Evolutionary conservation across 1,140 invertebrate species (phyloP).

Genomic region (Babylonia areolata): DNA sequence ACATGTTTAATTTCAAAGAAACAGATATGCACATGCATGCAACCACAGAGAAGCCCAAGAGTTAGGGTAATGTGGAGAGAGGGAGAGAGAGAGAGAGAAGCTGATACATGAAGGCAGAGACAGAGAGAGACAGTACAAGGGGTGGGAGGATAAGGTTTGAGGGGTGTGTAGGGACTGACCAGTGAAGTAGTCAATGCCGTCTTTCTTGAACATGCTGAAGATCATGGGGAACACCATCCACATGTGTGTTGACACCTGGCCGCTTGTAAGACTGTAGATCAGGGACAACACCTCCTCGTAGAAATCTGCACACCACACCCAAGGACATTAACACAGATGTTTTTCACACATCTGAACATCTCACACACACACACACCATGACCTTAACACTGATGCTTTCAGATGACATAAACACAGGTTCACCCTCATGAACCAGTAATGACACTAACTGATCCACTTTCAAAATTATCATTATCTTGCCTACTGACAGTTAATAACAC

Average conservation of each 20-base stretch:
- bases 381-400: too few relatives aligned
- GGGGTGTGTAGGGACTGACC: constrained; percentile 65
- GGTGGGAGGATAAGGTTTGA: too few relatives aligned
- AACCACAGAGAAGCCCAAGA: too few relatives aligned
- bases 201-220: constrained; percentile 93
- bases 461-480: too few relatives aligned
- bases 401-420: too few relatives aligned
- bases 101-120: background rate
- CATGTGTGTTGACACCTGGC: constrained; percentile 92
- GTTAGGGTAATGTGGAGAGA: background rate
- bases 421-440: too few relatives aligned
- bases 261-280: constrained; percentile 93
- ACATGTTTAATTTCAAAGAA: too few relatives aligned
- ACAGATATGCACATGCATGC: background rate
- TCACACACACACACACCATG: too few relatives aligned
- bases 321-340: too few relatives aligned
- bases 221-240: constrained; percentile 96
- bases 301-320: constrained; percentile 83
- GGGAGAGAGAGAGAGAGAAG: background rate
- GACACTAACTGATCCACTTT: too few relatives aligned
- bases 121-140: background rate
- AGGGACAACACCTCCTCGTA: constrained; percentile 86
- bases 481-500: too few relatives aligned
- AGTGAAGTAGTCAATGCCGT: constrained; percentile 97
- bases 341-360: too few relatives aligned